phyloP scores from a whole-genome alignment of 2,888 invertebrate genomes.

The Troides helena region DNA sequence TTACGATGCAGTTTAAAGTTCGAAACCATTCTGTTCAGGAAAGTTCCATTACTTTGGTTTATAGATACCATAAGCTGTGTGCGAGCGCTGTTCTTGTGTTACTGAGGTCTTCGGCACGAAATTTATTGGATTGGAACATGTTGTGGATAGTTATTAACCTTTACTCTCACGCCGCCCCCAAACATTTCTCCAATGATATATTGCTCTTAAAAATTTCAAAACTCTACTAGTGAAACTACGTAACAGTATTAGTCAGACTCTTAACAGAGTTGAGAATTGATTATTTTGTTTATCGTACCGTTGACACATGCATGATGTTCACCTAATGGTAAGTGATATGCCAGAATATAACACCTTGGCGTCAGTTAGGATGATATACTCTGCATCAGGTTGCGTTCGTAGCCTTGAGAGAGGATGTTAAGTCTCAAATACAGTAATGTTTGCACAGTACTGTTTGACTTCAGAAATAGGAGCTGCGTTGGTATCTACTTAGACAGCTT shows the following conservation, averaged over 20 bases:
- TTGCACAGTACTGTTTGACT: too few species aligned
- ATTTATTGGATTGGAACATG: conserved; percentile 3
- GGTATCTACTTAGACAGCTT: too few species aligned
- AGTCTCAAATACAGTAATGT: too few species aligned
- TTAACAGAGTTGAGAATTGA: too few species aligned
- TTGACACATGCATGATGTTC: too few species aligned
- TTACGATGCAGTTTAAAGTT: conserved; percentile 18
- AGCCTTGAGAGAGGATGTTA: too few species aligned
- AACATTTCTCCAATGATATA: conserved; percentile 2
- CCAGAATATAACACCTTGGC: too few species aligned
- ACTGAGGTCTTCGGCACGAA: conserved; percentile 1
- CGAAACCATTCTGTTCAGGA: conserved; percentile 15
- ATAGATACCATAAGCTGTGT: conserved; percentile 13
- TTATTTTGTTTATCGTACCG: too few species aligned
- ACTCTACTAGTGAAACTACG: not conserved
- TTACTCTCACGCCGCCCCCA: conserved; percentile 7
- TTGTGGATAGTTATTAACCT: conserved; percentile 5
- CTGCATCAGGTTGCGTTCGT: too few species aligned
- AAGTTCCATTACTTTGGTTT: conserved; percentile 23
- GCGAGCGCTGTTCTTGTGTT: conserved; percentile 1
- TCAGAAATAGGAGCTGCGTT: too few species aligned
- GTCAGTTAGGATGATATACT: too few species aligned
- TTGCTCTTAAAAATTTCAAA: conserved; percentile 3
- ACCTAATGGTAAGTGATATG: too few species aligned
- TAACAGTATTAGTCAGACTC: not conserved